Conservation (phyloP, 2,797 vertebrate species). For the Enteromius treurensis region DNA sequence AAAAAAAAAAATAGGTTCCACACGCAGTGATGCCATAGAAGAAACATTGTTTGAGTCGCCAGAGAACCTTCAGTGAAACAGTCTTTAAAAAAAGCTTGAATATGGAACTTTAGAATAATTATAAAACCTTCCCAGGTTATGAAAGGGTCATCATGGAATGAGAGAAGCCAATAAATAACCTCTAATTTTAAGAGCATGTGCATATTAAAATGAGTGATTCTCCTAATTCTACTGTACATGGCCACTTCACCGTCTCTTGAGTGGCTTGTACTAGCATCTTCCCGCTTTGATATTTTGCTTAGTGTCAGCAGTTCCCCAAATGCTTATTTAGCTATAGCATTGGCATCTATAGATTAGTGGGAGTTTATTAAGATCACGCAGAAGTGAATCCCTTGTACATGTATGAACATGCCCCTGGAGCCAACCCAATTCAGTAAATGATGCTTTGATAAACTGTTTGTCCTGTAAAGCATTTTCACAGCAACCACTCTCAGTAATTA, state of each 20-base stretch:
- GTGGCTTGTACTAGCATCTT: slow-evolving; percentile 14
- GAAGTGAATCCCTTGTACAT: slow-evolving; percentile 43
- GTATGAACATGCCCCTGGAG: slow-evolving; percentile 53
- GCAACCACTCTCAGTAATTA: slow-evolving; percentile 50
- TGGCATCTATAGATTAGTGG: slow-evolving; percentile 41
- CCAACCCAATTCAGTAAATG: slow-evolving; percentile 58
- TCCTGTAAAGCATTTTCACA: slow-evolving; percentile 62
- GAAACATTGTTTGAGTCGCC: not conserved
- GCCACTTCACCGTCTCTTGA: not conserved
- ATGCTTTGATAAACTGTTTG: slow-evolving; percentile 60
- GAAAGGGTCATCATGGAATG: not conserved
- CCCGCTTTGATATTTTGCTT: slow-evolving; percentile 27
- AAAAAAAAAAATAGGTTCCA: not conserved
- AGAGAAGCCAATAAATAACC: not conserved
- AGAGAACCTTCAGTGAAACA: not conserved
- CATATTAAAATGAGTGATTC: not conserved
- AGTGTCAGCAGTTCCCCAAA: slow-evolving; percentile 50
- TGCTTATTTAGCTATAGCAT: slow-evolving; percentile 13
- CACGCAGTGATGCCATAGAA: not conserved
- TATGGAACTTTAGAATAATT: no score
- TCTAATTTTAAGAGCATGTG: not conserved
- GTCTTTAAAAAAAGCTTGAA: no score
- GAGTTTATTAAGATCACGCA: slow-evolving; percentile 39
- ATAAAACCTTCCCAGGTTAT: not conserved
- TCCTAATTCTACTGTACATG: not conserved